Evolutionary conservation across 2,797 vertebrate genomes (phyloP), one percentile per base, ranked within the genome.

Genomic region (Lateolabrax maculatus): DNA sequence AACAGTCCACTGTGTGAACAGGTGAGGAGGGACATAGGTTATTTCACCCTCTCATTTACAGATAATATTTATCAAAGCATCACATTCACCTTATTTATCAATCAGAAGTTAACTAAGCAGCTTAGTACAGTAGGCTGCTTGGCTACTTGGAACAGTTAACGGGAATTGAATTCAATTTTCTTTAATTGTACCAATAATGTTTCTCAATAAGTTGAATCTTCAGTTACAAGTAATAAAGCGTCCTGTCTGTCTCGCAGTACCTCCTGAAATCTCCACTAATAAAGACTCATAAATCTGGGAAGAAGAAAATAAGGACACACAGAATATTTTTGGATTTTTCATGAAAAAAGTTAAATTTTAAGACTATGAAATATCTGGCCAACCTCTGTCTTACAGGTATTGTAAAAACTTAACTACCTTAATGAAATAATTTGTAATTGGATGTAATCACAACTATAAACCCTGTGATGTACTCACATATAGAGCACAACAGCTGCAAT

Each of bases 1-100:
- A 99, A 99, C 94, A 97, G 94, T 83, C 98, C 98, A 0, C 92
- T 96, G 86, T 99, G 98, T 29, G 95, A 97, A 21, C 96, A 99
- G 97, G 98, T 99, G 87, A 93, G 90, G 51, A 16, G 10, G 0
- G n/a, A 39, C 18, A 2, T 2, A 15, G 2, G 21, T 31, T 6
- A 6, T 3, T 11, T 15, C 34, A 43, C 8, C 19, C 29, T 23
- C 12, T 36, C 2, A 3, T 16, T 44, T 3, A 4, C 51, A 74
- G 21, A 27, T 57, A 2, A 49, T 16, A 18, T 25, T 37, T 27
- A 56, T 36, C 7, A 72, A 13, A 21, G 1, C 29, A 15, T 46
- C 67, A 36, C 1, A 39, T 4, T n/a, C 8, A 52, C 43, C 6
- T 67, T 25, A 39, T 43, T 27, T 29, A 43, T 55, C 18, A n/a